A percentile compares a stretch with the other conserved stretches of the same genome.
These are phyloP conservation scores for Erpetoichthys calabaricus DNA, from an alignment of 2,797 vertebrate species.

Conservation along the genomic window DNA sequence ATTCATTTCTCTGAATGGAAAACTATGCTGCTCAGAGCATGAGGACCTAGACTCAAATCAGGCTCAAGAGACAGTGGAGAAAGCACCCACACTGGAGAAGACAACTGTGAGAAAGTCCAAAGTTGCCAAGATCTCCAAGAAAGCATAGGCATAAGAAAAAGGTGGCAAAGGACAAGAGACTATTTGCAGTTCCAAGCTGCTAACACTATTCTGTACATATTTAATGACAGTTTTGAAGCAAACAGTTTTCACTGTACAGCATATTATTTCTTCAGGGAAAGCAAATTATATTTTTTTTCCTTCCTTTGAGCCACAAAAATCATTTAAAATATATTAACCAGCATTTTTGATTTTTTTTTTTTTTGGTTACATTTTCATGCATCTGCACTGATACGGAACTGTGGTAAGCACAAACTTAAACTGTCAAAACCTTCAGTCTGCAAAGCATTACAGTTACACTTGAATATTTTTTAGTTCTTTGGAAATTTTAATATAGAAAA, in stretches of 20 bases:
- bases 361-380: conserved; percentile 40
- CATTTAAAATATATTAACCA: conserved; percentile 24
- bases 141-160: conserved; percentile 33
- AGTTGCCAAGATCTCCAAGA: conserved; percentile 31
- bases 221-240: conserved; percentile 10
- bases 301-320: conserved; percentile 47
- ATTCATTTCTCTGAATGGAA: conserved; percentile 50
- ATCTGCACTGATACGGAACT: conserved; percentile 59
- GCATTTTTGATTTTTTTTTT: conserved; percentile 6
- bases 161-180: conserved; percentile 38
- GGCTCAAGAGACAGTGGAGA: conserved; percentile 25
- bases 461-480: conserved; percentile 37
- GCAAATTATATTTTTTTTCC: conserved; percentile 36
- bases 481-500: conserved; percentile 32
- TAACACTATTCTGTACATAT: conserved; percentile 40
- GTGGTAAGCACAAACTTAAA: conserved; percentile 28
- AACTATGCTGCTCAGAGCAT: conserved; percentile 77
- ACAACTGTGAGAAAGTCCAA: conserved; percentile 27
- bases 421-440: conserved; percentile 9
- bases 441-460: conserved; percentile 54
- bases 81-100: conserved; percentile 27
- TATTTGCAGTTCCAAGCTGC: conserved; percentile 31
- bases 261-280: conserved; percentile 38
- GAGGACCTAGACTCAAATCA: conserved; percentile 42
- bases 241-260: conserved; percentile 35